Evolutionary conservation across 2,888 invertebrate genomes (phyloP).

Genomic region (Megalurothrips usitatus): DNA sequence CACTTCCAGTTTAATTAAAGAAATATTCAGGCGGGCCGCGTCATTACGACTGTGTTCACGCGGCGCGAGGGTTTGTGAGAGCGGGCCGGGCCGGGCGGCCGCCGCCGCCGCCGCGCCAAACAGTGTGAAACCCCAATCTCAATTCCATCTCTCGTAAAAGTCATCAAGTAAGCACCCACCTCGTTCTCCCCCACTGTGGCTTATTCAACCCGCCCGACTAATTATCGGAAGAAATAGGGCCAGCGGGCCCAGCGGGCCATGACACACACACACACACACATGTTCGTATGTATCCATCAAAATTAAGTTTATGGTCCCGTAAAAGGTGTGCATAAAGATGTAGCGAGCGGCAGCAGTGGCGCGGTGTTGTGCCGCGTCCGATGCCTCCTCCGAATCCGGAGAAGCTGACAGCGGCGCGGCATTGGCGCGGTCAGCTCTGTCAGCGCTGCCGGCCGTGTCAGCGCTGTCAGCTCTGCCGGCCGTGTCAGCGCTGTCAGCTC

Average conservation of each 20-base stretch:
- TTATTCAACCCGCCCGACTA: neutral
- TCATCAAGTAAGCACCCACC: neutral
- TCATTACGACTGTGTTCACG: too few species aligned
- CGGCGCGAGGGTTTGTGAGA: too few species aligned
- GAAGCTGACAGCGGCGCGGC: too few species aligned
- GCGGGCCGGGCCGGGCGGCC: too few species aligned
- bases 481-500: too few species aligned
- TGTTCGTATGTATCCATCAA: neutral
- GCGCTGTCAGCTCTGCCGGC: too few species aligned
- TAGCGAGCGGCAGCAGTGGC: neutral
- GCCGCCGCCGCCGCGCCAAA: neutral
- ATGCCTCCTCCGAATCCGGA: too few species aligned
- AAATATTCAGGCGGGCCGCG: too few species aligned
- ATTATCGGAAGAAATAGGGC: constrained; percentile 13
- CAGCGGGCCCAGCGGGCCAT: constrained; percentile 17
- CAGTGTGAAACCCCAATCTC: neutral
- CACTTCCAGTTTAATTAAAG: too few species aligned
- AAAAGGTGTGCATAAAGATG: constrained; percentile 8
- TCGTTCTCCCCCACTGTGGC: neutral
- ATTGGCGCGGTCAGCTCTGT: too few species aligned
- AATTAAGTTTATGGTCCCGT: neutral
- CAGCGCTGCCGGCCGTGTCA: too few species aligned
- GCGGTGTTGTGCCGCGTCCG: too few species aligned
- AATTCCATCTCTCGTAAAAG: constrained; percentile 21
- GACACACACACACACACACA: neutral